These are phyloP conservation scores for Chinchilla lanigera DNA, from an alignment of 2,113 vertebrate species.

Conservation along the genomic window DNA sequence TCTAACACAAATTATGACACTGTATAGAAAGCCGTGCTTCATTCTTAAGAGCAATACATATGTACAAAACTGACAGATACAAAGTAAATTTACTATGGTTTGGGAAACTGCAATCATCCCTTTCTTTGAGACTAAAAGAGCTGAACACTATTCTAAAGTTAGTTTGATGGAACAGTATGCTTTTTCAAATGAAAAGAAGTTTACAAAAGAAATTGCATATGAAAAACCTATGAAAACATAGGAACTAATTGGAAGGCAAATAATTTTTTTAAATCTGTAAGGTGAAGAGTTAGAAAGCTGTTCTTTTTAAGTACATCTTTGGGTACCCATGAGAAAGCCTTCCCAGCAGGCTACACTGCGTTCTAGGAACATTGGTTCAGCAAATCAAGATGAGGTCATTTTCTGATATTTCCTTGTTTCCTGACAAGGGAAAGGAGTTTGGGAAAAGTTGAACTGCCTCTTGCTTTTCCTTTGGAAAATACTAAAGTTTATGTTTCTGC, in stretches of 20 bases:
- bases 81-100: neutral
- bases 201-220: neutral
- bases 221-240: neutral
- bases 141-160: neutral
- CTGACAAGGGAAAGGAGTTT: neutral
- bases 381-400: neutral
- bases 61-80: neutral
- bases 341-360: neutral
- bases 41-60: neutral
- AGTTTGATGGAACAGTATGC: neutral
- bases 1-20: neutral
- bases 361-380: neutral
- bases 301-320: neutral
- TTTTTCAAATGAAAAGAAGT: neutral
- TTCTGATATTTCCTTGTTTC: neutral
- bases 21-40: neutral
- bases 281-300: neutral
- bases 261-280: neutral
- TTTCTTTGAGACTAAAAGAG: neutral
- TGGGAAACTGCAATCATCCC: neutral
- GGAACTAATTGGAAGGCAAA: neutral
- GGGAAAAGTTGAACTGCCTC: neutral
- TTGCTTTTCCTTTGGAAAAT: neutral
- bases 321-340: neutral
- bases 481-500: neutral